Evolutionary conservation across 2,888 invertebrate genomes (phyloP).

Genomic region (Leucophora obtusa): DNA sequence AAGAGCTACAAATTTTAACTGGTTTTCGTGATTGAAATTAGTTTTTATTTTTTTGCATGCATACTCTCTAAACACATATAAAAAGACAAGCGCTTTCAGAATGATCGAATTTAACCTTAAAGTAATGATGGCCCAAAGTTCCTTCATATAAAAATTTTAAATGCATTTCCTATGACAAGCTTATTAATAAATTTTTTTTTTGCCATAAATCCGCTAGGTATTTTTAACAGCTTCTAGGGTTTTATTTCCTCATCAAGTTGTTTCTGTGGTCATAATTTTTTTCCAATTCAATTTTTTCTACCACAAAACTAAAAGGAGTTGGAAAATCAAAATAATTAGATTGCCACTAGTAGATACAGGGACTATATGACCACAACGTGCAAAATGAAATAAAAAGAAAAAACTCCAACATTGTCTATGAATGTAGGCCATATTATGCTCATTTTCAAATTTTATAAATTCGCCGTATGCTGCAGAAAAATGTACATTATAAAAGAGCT

Average conservation of each 20-base stretch:
- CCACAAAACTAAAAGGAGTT: constrained; percentile 46
- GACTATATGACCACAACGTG: constrained; percentile 41
- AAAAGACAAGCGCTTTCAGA: too few species aligned
- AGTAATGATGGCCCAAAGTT: too few species aligned
- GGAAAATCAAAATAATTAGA: constrained; percentile 58
- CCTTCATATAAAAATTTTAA: too few species aligned
- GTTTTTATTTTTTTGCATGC: too few species aligned
- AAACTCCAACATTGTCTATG: constrained; percentile 13
- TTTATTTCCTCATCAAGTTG: constrained; percentile 49
- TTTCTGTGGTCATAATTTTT: constrained; percentile 47
- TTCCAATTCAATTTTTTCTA: constrained; percentile 10
- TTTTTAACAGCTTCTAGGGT: too few species aligned
- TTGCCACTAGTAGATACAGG: constrained; percentile 57
- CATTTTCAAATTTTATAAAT: constrained; percentile 13
- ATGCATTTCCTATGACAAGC: too few species aligned
- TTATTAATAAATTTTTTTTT: too few species aligned
- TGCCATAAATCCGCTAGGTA: too few species aligned
- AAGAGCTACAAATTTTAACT: too few species aligned
- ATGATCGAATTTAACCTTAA: too few species aligned
- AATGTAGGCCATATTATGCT: constrained; percentile 50
- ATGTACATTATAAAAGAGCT: neutral
- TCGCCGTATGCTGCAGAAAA: constrained; percentile 31
- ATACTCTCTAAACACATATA: too few species aligned
- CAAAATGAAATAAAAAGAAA: neutral
- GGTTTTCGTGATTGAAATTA: too few species aligned